Evolutionary conservation across 2,113 vertebrate species (phyloP), one percentile per base, ranked within the genome.

Genomic region (Chloebia gouldiae): DNA sequence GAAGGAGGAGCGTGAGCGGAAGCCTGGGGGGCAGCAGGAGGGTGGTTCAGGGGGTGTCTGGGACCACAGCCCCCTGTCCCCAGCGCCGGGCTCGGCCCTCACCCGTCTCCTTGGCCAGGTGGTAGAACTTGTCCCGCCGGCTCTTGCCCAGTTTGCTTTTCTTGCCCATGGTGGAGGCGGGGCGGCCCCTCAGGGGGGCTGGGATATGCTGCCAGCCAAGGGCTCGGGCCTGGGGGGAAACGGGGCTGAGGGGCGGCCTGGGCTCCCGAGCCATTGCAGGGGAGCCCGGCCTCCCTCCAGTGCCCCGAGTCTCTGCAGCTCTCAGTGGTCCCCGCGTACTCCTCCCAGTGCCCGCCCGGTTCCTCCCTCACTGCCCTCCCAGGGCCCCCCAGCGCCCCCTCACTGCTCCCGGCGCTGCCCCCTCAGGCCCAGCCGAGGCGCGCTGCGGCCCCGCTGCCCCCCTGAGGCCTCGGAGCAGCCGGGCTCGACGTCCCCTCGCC

Each of bases 61-160:
- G 22, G 11, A 19, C 30, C 0, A 5, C 44, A 19, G 45, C 5
- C 15, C 8, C 42, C 8, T 0, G 3, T 51, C 25, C 10, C 4
- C 59, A 9, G 20, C 1, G 0, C 23, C 5, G 0, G 66, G 18
- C 31, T 14, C 22, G 35, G 7, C 22, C 5, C 97, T 98, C 97
- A 99, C 99, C 99, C 0, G 99, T 99, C 97, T 99, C 99, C 96
- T 99, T 99, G 3, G 99, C 99, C 91, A 99, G 91, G 53, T 99
- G 99, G 96, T 99, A 99, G 92, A 99, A 99, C 91, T 99, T 99
- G 96, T 99, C 99, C 91, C 98, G 98, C 39, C 99, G 97, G 88
- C 98, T 98, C 96, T 99, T 99, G 82, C 99, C 99, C 22, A 99
- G 85, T 98, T 99, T 99, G 56, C 98, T 97, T 76, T 99, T 99